Percentiles rank a stretch among this genome's conserved stretches.
These are phyloP conservation scores for Drosophila fungiperda DNA, from an alignment of 2,888 invertebrate species.

Conservation along the genomic window DNA sequence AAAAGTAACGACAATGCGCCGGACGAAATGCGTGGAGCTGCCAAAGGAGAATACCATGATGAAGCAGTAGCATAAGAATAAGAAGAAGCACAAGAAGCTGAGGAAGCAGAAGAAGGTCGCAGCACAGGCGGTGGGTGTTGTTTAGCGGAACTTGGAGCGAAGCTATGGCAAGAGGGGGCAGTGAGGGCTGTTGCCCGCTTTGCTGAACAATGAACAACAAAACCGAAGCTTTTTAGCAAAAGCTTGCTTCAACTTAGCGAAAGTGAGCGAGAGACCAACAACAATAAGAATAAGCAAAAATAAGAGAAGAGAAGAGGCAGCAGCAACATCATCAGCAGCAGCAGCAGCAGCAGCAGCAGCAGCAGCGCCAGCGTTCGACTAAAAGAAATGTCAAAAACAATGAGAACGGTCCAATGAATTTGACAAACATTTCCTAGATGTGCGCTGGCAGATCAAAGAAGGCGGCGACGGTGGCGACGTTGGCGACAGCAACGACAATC, in stretches of 20 bases:
- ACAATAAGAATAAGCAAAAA: slow-evolving; percentile 2
- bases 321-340: slow-evolving; percentile 20
- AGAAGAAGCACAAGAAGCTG: slow-evolving; percentile 17
- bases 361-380: slow-evolving; percentile 43
- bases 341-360: slow-evolving; percentile 14
- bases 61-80: slow-evolving; percentile 12
- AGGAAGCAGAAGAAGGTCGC: slow-evolving; percentile 24
- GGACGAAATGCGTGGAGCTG: slow-evolving; percentile 65
- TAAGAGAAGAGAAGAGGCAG: not conserved
- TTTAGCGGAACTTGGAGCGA: not conserved
- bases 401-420: slow-evolving; percentile 85
- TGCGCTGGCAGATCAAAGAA: slow-evolving; percentile 85
- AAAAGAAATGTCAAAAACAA: slow-evolving; percentile 85
- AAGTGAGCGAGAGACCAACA: slow-evolving; percentile 36
- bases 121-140: slow-evolving; percentile 22
- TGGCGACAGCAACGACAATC: slow-evolving; percentile 65
- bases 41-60: slow-evolving; percentile 7
- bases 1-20: slow-evolving; percentile 83
- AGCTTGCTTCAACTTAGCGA: slow-evolving; percentile 42
- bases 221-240: slow-evolving; percentile 27
- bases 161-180: not conserved
- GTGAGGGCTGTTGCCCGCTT: not conserved
- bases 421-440: slow-evolving; percentile 86
- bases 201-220: slow-evolving; percentile 50
- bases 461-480: slow-evolving; percentile 54